A percentile compares a stretch with the other conserved stretches of the same genome.
Evolutionary conservation across 2,888 invertebrate genomes (phyloP).

Genomic region (Cremastinae sp.): DNA sequence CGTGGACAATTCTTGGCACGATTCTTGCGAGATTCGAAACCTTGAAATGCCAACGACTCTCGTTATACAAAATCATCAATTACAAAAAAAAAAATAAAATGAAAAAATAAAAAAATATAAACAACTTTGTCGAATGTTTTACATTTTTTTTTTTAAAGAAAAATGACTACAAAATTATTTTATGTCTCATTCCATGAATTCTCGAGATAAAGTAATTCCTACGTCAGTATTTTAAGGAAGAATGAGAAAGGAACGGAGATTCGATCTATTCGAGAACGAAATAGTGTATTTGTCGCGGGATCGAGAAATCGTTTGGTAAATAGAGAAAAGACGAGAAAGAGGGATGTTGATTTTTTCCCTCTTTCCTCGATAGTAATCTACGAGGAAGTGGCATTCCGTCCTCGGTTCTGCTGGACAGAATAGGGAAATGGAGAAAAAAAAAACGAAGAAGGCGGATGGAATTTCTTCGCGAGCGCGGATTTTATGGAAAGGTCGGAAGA

Average conservation of each 20-base stretch:
- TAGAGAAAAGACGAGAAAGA: not conserved
- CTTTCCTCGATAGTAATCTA: constrained; percentile 54
- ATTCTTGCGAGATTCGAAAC: constrained; percentile 9
- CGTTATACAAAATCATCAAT: not conserved
- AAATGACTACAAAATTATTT: not conserved
- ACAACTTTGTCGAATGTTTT: not conserved
- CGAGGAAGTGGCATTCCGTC: constrained; percentile 60
- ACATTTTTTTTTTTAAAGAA: not conserved
- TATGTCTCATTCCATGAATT: constrained; percentile 9
- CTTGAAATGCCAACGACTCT: not conserved
- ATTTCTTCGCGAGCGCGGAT: constrained; percentile 32
- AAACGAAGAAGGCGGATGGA: constrained; percentile 19
- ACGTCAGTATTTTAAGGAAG: not conserved
- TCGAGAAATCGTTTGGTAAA: constrained; percentile 41
- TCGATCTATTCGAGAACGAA: constrained; percentile 51
- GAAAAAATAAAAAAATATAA: not conserved
- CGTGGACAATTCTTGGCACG: constrained; percentile 21
- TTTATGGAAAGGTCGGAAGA: constrained; percentile 12
- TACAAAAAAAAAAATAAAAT: not conserved
- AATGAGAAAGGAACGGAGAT: constrained; percentile 41
- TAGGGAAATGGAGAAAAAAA: constrained; percentile 35
- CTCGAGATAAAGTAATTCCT: constrained; percentile 29
- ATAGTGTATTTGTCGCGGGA: constrained; percentile 53
- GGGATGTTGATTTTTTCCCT: constrained; percentile 35
- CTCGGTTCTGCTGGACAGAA: constrained; percentile 39